Percentiles rank a stretch among this genome's conserved stretches.
These are phyloP conservation scores for Babyrousa celebensis DNA, from an alignment of 2,797 vertebrate species.

Conservation along the genomic window DNA sequence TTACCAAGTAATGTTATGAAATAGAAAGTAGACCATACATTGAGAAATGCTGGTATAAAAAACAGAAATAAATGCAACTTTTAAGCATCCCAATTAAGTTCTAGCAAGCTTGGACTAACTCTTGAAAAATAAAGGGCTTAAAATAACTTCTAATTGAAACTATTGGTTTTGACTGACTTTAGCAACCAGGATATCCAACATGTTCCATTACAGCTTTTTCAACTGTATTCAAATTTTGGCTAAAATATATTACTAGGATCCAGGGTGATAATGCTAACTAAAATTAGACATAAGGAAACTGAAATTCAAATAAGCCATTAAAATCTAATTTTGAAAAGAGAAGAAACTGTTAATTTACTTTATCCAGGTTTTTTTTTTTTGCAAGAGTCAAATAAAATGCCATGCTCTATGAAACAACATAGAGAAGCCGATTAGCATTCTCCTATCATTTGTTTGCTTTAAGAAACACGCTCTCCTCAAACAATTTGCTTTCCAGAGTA, in stretches of 20 bases:
- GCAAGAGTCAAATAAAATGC: neutral
- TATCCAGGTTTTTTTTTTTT: neutral
- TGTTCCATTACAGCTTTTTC: neutral
- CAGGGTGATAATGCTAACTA: neutral
- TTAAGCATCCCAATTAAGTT: neutral
- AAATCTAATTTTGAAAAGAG: slow-evolving; percentile 42
- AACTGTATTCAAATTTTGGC: slow-evolving; percentile 21
- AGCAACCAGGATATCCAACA: neutral
- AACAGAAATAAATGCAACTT: neutral
- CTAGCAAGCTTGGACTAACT: neutral
- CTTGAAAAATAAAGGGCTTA: neutral
- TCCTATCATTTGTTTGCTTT: neutral
- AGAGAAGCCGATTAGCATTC: neutral
- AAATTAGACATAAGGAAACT: slow-evolving; percentile 9
- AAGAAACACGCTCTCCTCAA: neutral
- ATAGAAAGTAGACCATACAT: neutral
- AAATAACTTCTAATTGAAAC: neutral
- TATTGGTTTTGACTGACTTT: neutral
- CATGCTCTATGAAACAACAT: neutral
- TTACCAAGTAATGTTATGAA: slow-evolving; percentile 5
- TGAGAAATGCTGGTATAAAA: neutral
- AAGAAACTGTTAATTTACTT: neutral
- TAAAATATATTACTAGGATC: slow-evolving; percentile 28
- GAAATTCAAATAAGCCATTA: slow-evolving; percentile 4
- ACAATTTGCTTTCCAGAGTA: neutral